Percentiles rank a stretch among this genome's conserved stretches.
Evolutionary conservation across 2,888 invertebrate species (phyloP).

Genomic region (Neoscelio sp.): DNA sequence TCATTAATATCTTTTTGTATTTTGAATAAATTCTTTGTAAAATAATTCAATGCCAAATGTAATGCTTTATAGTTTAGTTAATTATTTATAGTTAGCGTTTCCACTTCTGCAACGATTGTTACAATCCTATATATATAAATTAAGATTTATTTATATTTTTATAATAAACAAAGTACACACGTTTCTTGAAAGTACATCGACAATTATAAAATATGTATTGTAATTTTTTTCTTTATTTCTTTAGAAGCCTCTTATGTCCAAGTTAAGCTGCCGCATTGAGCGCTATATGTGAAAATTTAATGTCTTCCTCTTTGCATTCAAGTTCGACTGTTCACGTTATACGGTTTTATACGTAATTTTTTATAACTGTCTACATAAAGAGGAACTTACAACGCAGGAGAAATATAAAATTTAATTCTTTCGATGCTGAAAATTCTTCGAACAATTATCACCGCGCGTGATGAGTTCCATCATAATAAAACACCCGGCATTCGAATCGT

Average conservation of each 20-base stretch:
- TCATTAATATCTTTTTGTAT: no score
- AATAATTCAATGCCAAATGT: no score
- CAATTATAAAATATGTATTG: background rate
- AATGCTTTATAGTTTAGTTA: no score
- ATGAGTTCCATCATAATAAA: constrained; percentile 45
- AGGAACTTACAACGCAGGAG: constrained; percentile 28
- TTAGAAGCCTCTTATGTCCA: constrained; percentile 11
- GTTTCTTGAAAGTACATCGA: no score
- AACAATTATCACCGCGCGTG: constrained; percentile 47
- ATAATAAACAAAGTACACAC: no score
- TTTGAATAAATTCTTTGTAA: no score
- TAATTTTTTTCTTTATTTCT: background rate
- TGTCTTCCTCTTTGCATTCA: constrained; percentile 8
- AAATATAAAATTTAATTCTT: constrained; percentile 34
- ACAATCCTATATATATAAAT: no score
- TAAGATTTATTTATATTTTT: no score
- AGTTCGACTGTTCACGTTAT: constrained; percentile 9
- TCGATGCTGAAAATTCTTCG: constrained; percentile 23
- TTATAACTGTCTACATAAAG: constrained; percentile 18
- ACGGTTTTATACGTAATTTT: constrained; percentile 26
- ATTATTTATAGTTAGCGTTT: no score
- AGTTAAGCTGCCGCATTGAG: constrained; percentile 17
- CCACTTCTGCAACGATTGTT: no score
- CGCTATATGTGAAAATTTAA: constrained; percentile 12
- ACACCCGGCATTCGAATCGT: constrained; percentile 33